Percentiles rank a stretch among this genome's conserved stretches.
Conservation (phyloP, 2,888 invertebrate genomes). For the Empis livida region DNA sequence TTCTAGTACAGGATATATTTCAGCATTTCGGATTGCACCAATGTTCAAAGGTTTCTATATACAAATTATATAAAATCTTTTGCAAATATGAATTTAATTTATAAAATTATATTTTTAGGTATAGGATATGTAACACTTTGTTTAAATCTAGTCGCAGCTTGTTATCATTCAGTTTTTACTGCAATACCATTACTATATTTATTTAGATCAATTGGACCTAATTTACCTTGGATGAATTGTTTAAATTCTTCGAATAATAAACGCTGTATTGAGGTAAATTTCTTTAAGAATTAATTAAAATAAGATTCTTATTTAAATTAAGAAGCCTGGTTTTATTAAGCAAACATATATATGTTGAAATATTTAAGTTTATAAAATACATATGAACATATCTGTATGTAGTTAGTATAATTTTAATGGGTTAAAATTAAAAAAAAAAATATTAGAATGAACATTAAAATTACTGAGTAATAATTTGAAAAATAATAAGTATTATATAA, state of each 20-base stretch:
- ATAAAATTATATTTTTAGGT: conserved; percentile 17
- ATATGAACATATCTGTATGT: too few relatives aligned
- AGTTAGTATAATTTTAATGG: too few relatives aligned
- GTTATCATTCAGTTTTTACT: conserved; percentile 71
- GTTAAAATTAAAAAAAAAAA: too few relatives aligned
- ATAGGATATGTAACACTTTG: conserved; percentile 56
- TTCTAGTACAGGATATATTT: conserved; percentile 65
- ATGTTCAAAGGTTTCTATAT: conserved; percentile 63
- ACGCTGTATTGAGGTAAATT: conserved; percentile 15
- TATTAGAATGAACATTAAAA: too few relatives aligned
- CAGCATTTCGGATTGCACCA: conserved; percentile 69
- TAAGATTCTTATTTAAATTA: too few relatives aligned
- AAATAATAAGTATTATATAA: too few relatives aligned
- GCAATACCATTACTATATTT: conserved; percentile 71
- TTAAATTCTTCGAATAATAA: neutral
- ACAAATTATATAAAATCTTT: neutral
- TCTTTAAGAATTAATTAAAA: too few relatives aligned
- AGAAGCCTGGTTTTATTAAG: too few relatives aligned
- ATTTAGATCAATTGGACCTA: conserved; percentile 49
- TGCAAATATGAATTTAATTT: neutral
- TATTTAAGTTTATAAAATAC: too few relatives aligned
- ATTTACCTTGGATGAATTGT: conserved; percentile 11
- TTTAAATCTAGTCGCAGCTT: conserved; percentile 61
- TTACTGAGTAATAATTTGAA: too few relatives aligned
- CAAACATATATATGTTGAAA: too few relatives aligned